phyloP scores from a whole-genome alignment of 2,888 invertebrate genomes.

The Pollenia labialis region DNA sequence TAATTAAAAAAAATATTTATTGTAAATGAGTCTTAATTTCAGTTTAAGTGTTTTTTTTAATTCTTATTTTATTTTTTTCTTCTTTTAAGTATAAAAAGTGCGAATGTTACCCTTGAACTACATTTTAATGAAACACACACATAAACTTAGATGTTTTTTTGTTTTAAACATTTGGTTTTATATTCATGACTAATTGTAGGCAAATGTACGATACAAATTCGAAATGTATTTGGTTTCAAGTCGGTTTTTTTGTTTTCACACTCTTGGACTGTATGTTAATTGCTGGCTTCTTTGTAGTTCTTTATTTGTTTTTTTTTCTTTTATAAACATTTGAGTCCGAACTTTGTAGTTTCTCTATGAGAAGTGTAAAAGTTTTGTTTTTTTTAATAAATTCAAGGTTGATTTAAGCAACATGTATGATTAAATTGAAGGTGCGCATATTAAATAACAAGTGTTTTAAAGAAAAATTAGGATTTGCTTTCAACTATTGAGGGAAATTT shows the following conservation, averaged over 20 bases:
- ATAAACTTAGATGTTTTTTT: slow-evolving; percentile 38
- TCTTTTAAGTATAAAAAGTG: slow-evolving; percentile 58
- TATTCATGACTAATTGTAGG: slow-evolving; percentile 56
- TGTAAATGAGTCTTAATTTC: slow-evolving; percentile 56
- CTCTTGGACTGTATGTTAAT: slow-evolving; percentile 37
- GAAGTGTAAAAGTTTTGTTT: slow-evolving; percentile 1
- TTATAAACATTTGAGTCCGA: slow-evolving; percentile 14
- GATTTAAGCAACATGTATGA: slow-evolving; percentile 10
- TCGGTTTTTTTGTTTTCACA: slow-evolving; percentile 6
- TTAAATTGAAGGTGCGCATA: slow-evolving; percentile 22
- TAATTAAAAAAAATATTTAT: slow-evolving; percentile 55
- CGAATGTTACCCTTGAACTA: slow-evolving; percentile 70
- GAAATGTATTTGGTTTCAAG: slow-evolving; percentile 27
- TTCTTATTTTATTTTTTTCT: slow-evolving; percentile 18
- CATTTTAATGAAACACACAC: slow-evolving; percentile 48
- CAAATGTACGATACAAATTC: slow-evolving; percentile 19
- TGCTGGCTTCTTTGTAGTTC: slow-evolving; percentile 31
- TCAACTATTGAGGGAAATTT: too few relatives aligned
- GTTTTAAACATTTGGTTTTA: slow-evolving; percentile 4
- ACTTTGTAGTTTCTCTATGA: slow-evolving; percentile 37
- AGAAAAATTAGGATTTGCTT: not conserved
- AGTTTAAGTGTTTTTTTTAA: slow-evolving; percentile 10
- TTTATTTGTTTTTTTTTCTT: not conserved
- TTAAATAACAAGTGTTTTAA: not conserved
- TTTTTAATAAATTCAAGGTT: slow-evolving; percentile 56